phyloP scores from a whole-genome alignment of 2,113 vertebrate genomes.

The Myotis yumanensis region DNA sequence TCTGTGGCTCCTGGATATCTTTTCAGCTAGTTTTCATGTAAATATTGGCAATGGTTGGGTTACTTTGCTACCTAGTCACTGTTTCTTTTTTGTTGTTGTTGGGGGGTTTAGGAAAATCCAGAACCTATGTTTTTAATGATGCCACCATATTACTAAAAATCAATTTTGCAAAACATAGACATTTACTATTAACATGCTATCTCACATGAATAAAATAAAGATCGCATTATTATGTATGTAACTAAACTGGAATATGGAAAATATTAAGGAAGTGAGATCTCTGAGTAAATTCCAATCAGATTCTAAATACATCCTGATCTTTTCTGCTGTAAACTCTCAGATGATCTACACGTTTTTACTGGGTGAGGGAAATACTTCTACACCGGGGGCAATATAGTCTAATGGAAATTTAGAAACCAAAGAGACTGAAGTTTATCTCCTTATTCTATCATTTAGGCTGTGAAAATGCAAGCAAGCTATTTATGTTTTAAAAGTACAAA shows the following conservation, averaged over 20 bases:
- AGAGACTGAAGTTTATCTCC: neutral
- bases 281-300: neutral
- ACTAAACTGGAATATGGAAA: neutral
- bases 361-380: neutral
- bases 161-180: neutral
- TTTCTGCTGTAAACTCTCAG: neutral
- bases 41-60: neutral
- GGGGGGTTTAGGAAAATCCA: neutral
- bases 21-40: neutral
- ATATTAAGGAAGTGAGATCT: neutral
- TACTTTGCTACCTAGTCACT: neutral
- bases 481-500: neutral
- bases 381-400: rapidly evolving
- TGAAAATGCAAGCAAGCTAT: neutral
- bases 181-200: neutral
- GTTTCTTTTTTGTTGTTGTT: neutral
- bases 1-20: neutral
- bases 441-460: neutral
- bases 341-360: neutral
- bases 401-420: neutral
- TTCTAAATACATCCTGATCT: neutral
- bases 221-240: neutral
- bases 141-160: neutral
- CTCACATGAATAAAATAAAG: neutral
- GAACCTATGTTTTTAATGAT: neutral